Evolutionary conservation across 2,113 vertebrate species (phyloP), one percentile per base, ranked within the genome.

Genomic region (Verasper variegatus): DNA sequence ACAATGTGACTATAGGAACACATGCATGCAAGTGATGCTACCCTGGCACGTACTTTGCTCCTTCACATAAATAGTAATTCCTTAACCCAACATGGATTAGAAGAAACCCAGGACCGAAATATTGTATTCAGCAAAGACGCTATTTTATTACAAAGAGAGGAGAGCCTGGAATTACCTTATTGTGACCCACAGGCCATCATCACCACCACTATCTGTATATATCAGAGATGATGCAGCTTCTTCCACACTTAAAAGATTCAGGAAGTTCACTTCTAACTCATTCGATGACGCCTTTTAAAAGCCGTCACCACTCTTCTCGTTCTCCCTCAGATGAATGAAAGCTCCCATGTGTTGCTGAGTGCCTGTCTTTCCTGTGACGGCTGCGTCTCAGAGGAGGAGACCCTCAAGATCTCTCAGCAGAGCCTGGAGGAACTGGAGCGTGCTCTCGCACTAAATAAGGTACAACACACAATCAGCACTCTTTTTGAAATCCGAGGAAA

Each of bases 361-460:
- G 96, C 97, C 42, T 99, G 98, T 90, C 90, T 99, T 89, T 96
- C 97, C 0, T 98, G 97, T 80, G 96, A 97, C 0, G 97, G 94
- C 60, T 99, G 98, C 27, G 84, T 99, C 66, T 97, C 97, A 0
- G 88, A 95, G 0, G 96, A 96, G 45, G 98, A 99, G 90, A 95
- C 93, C 59, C 86, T 88, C 77, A 96, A 92, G 87, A 95, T 99
- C 83, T 96, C 96, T 68, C 96, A 96, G 8, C 98, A 98, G 91
- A 97, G 93, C 49, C 91, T 97, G 89, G 94, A 96, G 73, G 94
- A 96, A 24, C 88, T 99, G 83, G 94, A 96, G 64, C 94, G 49
- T 0, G 58, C 97, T 49, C 93, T 99, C 54, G 95, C 92, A 37
- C 95, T 97, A 74, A 99, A 98, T 55, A 97, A 98, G 97, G 98